A percentile compares a stretch with the other conserved stretches of the same genome.
Conservation (phyloP, 2,113 vertebrate genomes). For the Coptodon bakossiorum region DNA sequence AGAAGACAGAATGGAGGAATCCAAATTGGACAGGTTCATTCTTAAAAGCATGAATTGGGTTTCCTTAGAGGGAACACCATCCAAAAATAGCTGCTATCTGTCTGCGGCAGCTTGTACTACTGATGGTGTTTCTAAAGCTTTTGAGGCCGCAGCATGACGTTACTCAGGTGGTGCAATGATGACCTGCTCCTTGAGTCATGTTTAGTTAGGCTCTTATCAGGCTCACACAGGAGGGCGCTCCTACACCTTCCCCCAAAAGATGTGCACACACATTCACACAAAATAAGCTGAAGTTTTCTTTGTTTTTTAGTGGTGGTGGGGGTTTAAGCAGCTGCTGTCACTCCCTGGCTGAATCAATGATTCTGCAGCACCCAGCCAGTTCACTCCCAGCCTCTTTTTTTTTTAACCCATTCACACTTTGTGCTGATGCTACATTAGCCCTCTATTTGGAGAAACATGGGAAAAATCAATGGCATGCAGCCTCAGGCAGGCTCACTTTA, state of each 20-base stretch:
- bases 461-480: constrained; percentile 34
- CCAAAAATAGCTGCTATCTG: constrained; percentile 35
- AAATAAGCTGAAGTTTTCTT: not conserved
- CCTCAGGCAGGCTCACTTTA: constrained; percentile 7
- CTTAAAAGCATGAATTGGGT: constrained; percentile 17
- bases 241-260: not conserved
- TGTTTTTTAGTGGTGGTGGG: not conserved
- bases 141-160: constrained; percentile 25
- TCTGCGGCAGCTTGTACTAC: not conserved
- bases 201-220: constrained; percentile 25
- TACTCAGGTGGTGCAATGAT: constrained; percentile 27
- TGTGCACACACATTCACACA: not conserved
- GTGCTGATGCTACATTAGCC: constrained; percentile 17
- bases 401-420: not conserved
- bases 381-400: not conserved
- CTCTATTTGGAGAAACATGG: constrained; percentile 31
- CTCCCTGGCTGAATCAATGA: constrained; percentile 43
- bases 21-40: not conserved
- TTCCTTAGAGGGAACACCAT: constrained; percentile 24
- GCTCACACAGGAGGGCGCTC: not conserved
- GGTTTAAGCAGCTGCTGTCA: constrained; percentile 6
- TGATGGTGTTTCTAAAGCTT: not conserved
- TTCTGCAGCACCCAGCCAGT: constrained; percentile 27
- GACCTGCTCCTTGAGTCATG: constrained; percentile 27
- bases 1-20: not conserved